Evolutionary conservation across 2,888 invertebrate species (phyloP).

Genomic region (Ceraclea dissimilis): DNA sequence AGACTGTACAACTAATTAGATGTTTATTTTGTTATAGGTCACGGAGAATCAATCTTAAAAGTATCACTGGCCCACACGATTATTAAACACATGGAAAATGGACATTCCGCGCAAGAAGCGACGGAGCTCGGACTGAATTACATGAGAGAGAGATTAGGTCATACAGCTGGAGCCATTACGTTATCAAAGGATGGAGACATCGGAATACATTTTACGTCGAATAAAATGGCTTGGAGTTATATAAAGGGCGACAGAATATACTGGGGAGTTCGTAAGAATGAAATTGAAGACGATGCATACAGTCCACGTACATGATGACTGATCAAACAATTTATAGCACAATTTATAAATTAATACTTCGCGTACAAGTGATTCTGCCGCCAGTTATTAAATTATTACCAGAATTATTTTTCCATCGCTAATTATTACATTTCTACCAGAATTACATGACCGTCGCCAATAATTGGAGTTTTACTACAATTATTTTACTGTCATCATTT

Average conservation of each 20-base stretch:
- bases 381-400: too few relatives aligned
- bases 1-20: too few relatives aligned
- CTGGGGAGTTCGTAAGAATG: slow-evolving; percentile 19
- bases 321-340: too few relatives aligned
- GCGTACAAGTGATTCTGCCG: too few relatives aligned
- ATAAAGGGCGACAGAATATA: slow-evolving; percentile 18
- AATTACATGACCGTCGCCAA: too few relatives aligned
- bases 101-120: slow-evolving; percentile 52
- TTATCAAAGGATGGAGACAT: slow-evolving; percentile 31
- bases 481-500: too few relatives aligned
- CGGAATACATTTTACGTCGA: slow-evolving; percentile 44
- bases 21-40: slow-evolving; percentile 39
- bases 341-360: too few relatives aligned
- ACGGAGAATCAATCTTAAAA: slow-evolving; percentile 76
- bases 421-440: too few relatives aligned
- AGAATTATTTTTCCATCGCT: too few relatives aligned
- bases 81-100: slow-evolving; percentile 54
- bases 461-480: too few relatives aligned
- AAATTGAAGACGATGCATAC: slow-evolving; percentile 9
- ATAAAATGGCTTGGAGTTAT: slow-evolving; percentile 37
- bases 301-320: not conserved
- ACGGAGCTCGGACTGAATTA: slow-evolving; percentile 52
- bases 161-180: slow-evolving; percentile 38
- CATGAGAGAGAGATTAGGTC: slow-evolving; percentile 27
- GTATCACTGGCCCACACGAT: slow-evolving; percentile 69